Evolutionary conservation across 2,888 invertebrate genomes (phyloP).

Genomic region (Zaprionus bogoriensis): DNA sequence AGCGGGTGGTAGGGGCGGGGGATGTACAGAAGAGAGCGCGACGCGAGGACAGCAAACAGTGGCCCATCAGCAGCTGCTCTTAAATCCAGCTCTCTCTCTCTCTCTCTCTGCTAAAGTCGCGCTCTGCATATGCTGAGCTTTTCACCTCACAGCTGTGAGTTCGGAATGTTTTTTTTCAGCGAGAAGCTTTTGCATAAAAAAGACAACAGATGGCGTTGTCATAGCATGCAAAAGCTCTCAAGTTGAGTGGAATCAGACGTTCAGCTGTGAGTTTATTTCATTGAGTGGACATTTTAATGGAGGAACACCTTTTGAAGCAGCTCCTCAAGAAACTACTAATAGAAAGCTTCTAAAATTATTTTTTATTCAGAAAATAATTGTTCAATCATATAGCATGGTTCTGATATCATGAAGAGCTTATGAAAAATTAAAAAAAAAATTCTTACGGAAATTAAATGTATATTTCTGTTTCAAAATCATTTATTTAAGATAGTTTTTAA

Average conservation of each 20-base stretch:
- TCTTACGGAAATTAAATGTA: too few relatives aligned
- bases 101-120: neutral
- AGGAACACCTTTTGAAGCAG: too few relatives aligned
- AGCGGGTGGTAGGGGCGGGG: neutral
- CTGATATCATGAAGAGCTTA: too few relatives aligned
- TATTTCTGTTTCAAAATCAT: too few relatives aligned
- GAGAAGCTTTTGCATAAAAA: neutral
- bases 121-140: conserved; percentile 20
- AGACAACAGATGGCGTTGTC: neutral
- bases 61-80: conserved; percentile 30
- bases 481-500: too few relatives aligned
- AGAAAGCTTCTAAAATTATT: neutral
- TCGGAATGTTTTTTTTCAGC: neutral
- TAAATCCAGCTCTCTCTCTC: neutral
- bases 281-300: too few relatives aligned
- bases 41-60: conserved; percentile 14
- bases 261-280: too few relatives aligned
- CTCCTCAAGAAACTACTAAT: neutral
- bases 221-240: neutral
- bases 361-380: neutral
- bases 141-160: conserved; percentile 9
- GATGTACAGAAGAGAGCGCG: neutral
- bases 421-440: too few relatives aligned
- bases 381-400: too few relatives aligned
- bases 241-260: neutral